Evolutionary conservation across 2,797 vertebrate genomes (phyloP), one percentile per base, ranked within the genome.

Genomic region (Microcaecilia unicolor): DNA sequence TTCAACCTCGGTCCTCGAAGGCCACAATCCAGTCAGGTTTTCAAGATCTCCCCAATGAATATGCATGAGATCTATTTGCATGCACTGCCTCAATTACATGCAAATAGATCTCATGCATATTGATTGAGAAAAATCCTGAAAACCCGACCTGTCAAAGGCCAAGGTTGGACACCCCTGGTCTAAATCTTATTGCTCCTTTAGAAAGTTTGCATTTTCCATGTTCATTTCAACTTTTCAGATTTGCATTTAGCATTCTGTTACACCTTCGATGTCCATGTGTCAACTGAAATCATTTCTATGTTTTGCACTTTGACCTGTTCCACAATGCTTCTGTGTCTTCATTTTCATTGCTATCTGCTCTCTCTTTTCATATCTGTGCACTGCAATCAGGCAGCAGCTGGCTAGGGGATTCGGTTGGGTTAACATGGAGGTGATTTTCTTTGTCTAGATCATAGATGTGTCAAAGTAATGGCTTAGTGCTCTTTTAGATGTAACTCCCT

Each of bases 381-480:
- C n/a, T n/a, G n/a, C 6, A 11, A 21, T 53, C 40, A 8, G 31
- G 18, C 56, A 55, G 38, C 49, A 48, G 6, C 55, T 56, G 5
- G 44, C 56, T 38, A 40, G 55, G 43, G 58, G 60, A 43, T 66
- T 67, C 45, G 9, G 49, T 22, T 56, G 45, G 61, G 60, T 61
- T 70, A 64, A 65, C 27, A 15, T 53, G 38, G 43, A 65, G 62
- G 55, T 67, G 58, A 71, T 35, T 50, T 21, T 17, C 43, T 41
- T 64, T 38, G 6, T 15, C 26, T 44, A 35, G 40, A 33, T 31
- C 30, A n/a, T n/a, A n/a, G n/a, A n/a, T n/a, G 9, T 4, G 2
- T 15, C 25, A 2, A 19, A 34, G 50, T 26, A 25, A 5, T 39
- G 50, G 43, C 37, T 52, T n/a, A 1, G 20, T 52, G 25, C 19